These are phyloP conservation scores for Tonatia bakeri DNA, from an alignment of 2,113 vertebrate genomes.

Conservation along the genomic window DNA sequence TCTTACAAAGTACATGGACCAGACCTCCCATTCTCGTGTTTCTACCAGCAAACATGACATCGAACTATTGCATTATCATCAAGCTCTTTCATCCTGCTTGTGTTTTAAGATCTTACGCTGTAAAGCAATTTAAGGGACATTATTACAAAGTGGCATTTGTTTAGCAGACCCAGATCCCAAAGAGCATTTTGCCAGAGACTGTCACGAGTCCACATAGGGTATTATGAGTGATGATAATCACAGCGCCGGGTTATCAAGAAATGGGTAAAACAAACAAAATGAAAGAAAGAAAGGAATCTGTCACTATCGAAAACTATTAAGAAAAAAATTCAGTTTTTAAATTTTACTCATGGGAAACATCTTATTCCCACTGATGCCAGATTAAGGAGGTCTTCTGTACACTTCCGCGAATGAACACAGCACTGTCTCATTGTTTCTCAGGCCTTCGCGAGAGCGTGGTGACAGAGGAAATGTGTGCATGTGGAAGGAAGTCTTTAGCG, in stretches of 20 bases:
- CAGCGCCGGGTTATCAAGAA: neutral
- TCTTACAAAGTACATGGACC: neutral
- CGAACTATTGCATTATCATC: rapidly evolving
- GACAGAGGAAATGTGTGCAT: slow-evolving; percentile 47
- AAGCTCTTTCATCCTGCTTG: neutral
- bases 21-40: neutral
- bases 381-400: neutral
- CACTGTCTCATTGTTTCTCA: slow-evolving; percentile 54
- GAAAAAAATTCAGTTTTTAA: neutral
- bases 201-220: neutral
- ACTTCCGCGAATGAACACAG: slow-evolving; percentile 53
- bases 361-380: slow-evolving; percentile 20
- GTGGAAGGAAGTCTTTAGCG: slow-evolving; percentile 61
- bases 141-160: neutral
- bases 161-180: neutral
- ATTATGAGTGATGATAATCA: neutral
- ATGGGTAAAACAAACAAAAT: neutral
- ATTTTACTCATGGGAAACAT: slow-evolving; percentile 29
- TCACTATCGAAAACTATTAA: neutral
- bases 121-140: neutral
- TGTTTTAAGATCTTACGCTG: neutral
- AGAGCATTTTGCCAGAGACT: neutral
- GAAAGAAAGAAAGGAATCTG: neutral
- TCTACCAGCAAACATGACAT: neutral
- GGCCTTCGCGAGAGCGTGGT: neutral